Conservation (phyloP, 2,888 invertebrate species). For the Stegophylla sp. region DNA sequence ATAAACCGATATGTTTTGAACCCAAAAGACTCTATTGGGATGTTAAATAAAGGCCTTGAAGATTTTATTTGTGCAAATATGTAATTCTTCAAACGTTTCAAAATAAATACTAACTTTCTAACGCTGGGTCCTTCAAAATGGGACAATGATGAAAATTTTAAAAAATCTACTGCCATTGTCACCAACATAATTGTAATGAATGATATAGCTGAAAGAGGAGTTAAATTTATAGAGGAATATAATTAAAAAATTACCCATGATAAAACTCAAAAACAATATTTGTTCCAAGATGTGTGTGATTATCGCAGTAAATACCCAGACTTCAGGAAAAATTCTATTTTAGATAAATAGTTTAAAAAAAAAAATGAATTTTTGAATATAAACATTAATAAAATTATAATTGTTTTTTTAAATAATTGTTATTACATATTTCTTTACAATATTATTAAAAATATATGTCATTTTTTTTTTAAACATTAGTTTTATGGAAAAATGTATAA, state of each 20-base stretch:
- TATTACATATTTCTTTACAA: no score
- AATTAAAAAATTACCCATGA: no score
- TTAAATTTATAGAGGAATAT: no score
- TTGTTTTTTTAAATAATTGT: no score
- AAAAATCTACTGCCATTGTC: background rate
- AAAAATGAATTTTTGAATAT: no score
- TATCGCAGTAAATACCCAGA: slow-evolving; percentile 1
- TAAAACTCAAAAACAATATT: no score
- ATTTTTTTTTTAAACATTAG: no score
- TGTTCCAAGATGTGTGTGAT: no score
- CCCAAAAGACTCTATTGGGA: background rate
- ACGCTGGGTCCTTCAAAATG: background rate
- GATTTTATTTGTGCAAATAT: background rate
- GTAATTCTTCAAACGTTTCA: slow-evolving; percentile 2
- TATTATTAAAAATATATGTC: no score
- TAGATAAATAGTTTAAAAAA: background rate
- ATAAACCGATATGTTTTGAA: background rate
- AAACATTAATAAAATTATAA: no score
- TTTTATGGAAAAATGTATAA: background rate
- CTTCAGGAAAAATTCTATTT: background rate
- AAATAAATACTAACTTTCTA: background rate
- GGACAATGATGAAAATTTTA: background rate
- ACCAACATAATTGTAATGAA: no score
- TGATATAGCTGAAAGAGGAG: no score
- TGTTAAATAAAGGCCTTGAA: background rate